Percentiles rank a stretch among this genome's conserved stretches.
Evolutionary conservation across 2,113 vertebrate genomes (phyloP).

Genomic region (Hystrix brachyura): DNA sequence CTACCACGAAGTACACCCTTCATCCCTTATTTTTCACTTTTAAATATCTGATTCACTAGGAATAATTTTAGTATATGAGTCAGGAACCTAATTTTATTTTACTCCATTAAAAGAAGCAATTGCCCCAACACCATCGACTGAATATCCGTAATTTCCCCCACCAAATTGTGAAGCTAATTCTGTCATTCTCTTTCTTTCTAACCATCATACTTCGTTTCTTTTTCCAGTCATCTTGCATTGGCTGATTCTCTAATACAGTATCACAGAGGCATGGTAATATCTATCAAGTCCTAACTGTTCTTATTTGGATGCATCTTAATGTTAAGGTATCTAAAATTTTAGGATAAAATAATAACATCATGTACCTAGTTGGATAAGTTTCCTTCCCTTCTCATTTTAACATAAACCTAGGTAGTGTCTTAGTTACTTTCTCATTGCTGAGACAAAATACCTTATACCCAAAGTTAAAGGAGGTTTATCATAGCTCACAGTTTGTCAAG

Average conservation of each 20-base stretch:
- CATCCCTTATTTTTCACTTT: conserved; percentile 3
- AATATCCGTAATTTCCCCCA: not conserved
- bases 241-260: not conserved
- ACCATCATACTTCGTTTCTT: not conserved
- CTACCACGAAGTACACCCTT: not conserved
- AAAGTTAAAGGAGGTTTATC: too few relatives aligned
- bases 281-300: not conserved
- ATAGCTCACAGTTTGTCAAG: too few relatives aligned
- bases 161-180: not conserved
- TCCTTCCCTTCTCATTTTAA: not conserved
- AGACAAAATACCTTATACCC: too few relatives aligned
- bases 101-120: not conserved
- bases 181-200: not conserved
- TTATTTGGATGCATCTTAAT: not conserved
- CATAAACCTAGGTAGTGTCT: not conserved
- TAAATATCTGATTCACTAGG: conserved; percentile 20
- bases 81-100: not conserved
- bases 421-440: too few relatives aligned
- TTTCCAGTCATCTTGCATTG: not conserved
- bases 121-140: not conserved
- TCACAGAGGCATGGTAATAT: not conserved
- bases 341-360: not conserved
- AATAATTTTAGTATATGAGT: not conserved
- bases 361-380: not conserved
- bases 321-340: not conserved